Conservation (phyloP, 1,140 invertebrate species). For the Conus ventricosus region DNA sequence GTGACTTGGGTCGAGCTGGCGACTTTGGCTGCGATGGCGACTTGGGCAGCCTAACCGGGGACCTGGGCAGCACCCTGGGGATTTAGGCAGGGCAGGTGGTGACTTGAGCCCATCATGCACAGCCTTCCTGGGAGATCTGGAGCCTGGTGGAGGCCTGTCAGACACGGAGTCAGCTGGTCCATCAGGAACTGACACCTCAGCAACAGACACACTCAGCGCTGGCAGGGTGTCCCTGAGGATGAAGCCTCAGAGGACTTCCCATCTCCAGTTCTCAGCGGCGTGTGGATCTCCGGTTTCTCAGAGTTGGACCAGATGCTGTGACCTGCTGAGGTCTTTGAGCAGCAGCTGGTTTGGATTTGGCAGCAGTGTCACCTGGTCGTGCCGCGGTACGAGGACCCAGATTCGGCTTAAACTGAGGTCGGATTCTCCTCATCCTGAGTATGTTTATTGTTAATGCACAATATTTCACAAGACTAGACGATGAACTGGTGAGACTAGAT, state of each 20-base stretch:
- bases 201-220: not conserved
- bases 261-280: not conserved
- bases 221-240: not conserved
- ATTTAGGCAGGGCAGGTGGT: not conserved
- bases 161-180: not conserved
- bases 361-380: not conserved
- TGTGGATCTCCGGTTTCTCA: not conserved
- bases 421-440: constrained; percentile 39
- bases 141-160: not conserved
- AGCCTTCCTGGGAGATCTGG: not conserved
- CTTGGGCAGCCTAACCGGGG: no score
- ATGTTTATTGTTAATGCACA: not conserved
- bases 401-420: constrained; percentile 57
- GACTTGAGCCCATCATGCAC: not conserved
- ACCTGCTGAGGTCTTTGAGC: not conserved
- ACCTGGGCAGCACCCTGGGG: not conserved
- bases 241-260: not conserved
- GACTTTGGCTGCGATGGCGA: no score
- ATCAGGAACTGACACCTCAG: not conserved
- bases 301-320: not conserved
- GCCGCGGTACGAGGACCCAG: constrained; percentile 42
- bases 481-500: not conserved
- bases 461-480: not conserved
- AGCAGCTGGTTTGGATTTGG: constrained; percentile 9
- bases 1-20: not conserved